Evolutionary conservation across 2,888 invertebrate genomes (phyloP).

Genomic region (Rhaphigaster nebulosa): DNA sequence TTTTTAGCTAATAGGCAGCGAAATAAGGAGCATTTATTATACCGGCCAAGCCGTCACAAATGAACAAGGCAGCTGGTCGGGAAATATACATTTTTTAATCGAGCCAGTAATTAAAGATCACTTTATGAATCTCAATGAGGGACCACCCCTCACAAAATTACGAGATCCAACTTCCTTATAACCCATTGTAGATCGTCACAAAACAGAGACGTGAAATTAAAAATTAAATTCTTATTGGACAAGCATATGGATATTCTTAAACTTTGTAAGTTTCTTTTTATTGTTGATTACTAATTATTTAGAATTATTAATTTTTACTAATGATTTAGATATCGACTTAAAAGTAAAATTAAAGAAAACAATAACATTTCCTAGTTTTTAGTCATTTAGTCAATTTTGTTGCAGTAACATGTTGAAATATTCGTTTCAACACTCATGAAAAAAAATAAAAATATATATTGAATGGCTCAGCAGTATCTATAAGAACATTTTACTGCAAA

Average conservation of each 20-base stretch:
- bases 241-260: neutral
- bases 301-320: too few relatives aligned
- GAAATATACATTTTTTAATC: constrained; percentile 47
- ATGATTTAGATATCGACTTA: neutral
- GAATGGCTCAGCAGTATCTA: too few relatives aligned
- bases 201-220: neutral
- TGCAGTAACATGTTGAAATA: too few relatives aligned
- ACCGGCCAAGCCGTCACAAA: neutral
- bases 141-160: constrained; percentile 30
- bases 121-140: constrained; percentile 55
- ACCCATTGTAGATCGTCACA: neutral
- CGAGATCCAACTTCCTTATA: neutral
- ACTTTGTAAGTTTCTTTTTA: too few relatives aligned
- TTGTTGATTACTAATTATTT: too few relatives aligned
- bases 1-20: neutral
- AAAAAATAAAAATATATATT: too few relatives aligned
- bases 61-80: neutral
- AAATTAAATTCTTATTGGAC: neutral
- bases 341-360: neutral
- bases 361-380: too few relatives aligned
- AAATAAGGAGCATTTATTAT: neutral
- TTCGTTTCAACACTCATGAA: too few relatives aligned
- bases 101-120: constrained; percentile 53
- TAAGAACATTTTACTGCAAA: too few relatives aligned
- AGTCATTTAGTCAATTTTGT: too few relatives aligned